phyloP scores from a whole-genome alignment of 2,888 invertebrate species.

The Lepidochrysops patricia region DNA sequence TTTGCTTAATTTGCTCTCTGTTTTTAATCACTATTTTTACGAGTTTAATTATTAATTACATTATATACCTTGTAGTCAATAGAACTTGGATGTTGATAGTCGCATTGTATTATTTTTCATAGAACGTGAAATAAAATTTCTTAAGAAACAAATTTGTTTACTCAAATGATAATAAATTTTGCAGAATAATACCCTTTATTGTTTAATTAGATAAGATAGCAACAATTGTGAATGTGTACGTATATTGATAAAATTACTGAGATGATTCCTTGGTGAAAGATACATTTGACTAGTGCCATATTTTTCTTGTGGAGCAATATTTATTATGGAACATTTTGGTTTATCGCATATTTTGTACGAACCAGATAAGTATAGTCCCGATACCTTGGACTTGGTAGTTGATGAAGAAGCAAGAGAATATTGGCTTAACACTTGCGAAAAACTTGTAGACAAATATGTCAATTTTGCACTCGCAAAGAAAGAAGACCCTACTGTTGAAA shows the following conservation, averaged over 20 bases:
- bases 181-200: constrained; percentile 2
- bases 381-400: constrained; percentile 90
- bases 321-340: constrained; percentile 63
- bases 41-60: too few relatives aligned
- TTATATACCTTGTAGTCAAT: too few relatives aligned
- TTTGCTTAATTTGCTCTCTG: too few relatives aligned
- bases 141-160: constrained; percentile 3
- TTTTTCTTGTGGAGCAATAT: constrained; percentile 17
- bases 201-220: constrained; percentile 39
- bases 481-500: constrained; percentile 82
- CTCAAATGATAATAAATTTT: neutral
- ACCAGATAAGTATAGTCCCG: constrained; percentile 88
- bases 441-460: constrained; percentile 88
- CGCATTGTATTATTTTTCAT: neutral
- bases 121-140: too few relatives aligned
- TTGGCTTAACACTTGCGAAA: constrained; percentile 94
- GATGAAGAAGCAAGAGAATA: constrained; percentile 91
- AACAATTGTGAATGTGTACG: constrained; percentile 38
- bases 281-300: constrained; percentile 23
- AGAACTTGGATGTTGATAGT: neutral
- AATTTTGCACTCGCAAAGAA: constrained; percentile 86
- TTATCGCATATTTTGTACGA: constrained; percentile 79
- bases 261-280: constrained; percentile 41
- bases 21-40: too few relatives aligned
- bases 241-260: constrained; percentile 53